Evolutionary conservation across 2,113 vertebrate species (phyloP).

Genomic region (Melanotaenia duboulayi): DNA sequence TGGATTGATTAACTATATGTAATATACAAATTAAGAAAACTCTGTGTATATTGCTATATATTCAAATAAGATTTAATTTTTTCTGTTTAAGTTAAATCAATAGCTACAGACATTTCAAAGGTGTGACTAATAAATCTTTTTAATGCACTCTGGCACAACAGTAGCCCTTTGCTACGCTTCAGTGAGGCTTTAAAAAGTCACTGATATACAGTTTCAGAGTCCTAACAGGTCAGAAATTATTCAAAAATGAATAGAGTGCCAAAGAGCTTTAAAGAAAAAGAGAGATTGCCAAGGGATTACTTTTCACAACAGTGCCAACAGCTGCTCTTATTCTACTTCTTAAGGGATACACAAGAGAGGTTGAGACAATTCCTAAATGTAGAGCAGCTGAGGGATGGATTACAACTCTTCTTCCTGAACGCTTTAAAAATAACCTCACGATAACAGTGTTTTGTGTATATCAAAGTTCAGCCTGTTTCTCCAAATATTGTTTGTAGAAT

Average conservation of each 20-base stretch:
- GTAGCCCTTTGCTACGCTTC: conserved; percentile 37
- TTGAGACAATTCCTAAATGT: conserved; percentile 63
- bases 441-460: neutral
- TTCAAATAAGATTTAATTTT: conserved; percentile 18
- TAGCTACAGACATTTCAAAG: conserved; percentile 50
- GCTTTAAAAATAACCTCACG: conserved; percentile 20
- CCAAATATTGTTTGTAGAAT: neutral
- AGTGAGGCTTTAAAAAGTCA: conserved; percentile 70
- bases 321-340: conserved; percentile 71
- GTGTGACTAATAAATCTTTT: conserved; percentile 63
- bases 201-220: conserved; percentile 74
- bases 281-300: conserved; percentile 62
- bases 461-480: neutral
- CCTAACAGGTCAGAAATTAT: conserved; percentile 72
- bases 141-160: conserved; percentile 57
- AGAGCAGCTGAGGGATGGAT: conserved; percentile 46
- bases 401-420: conserved; percentile 32
- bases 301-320: conserved; percentile 64
- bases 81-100: conserved; percentile 12
- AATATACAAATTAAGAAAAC: neutral
- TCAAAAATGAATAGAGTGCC: conserved; percentile 65
- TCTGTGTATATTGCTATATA: neutral
- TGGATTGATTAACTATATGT: no score
- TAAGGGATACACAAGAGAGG: conserved; percentile 50
- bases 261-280: conserved; percentile 67